Conservation (phyloP, 2,888 invertebrate genomes). For the Apodemia mormo region DNA sequence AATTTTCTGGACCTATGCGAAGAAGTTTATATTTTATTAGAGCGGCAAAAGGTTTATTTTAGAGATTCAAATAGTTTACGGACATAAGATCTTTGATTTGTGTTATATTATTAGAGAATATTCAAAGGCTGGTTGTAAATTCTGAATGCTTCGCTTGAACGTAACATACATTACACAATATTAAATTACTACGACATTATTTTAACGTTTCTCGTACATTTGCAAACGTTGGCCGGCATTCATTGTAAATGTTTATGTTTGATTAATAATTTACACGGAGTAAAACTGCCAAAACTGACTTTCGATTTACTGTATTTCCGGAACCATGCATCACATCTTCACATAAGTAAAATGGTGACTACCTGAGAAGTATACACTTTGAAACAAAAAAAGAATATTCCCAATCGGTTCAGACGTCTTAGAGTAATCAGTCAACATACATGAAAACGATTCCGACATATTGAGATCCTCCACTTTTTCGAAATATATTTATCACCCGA, state of each 20-base stretch:
- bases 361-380: too few species aligned
- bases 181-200: slow-evolving; percentile 45
- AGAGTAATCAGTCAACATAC: too few species aligned
- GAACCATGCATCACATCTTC: too few species aligned
- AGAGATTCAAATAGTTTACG: slow-evolving; percentile 15
- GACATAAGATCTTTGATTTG: slow-evolving; percentile 37
- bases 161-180: slow-evolving; percentile 57
- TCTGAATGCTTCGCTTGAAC: slow-evolving; percentile 59
- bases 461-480: too few species aligned
- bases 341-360: too few species aligned
- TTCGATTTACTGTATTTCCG: too few species aligned
- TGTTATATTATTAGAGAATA: slow-evolving; percentile 58
- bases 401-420: too few species aligned
- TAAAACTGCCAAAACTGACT: too few species aligned
- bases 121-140: slow-evolving; percentile 64
- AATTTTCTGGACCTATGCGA: slow-evolving; percentile 39
- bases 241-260: slow-evolving; percentile 13
- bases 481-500: too few species aligned
- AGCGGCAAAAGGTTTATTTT: slow-evolving; percentile 42
- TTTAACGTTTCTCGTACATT: slow-evolving; percentile 30
- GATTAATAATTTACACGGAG: too few species aligned
- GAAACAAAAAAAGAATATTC: too few species aligned
- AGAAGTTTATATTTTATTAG: slow-evolving; percentile 37
- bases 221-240: slow-evolving; percentile 20
- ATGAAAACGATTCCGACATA: too few species aligned